Evolutionary conservation across 2,888 invertebrate genomes (phyloP), one percentile per base, ranked within the genome.

Genomic region (Drosophila trichaetosa): DNA sequence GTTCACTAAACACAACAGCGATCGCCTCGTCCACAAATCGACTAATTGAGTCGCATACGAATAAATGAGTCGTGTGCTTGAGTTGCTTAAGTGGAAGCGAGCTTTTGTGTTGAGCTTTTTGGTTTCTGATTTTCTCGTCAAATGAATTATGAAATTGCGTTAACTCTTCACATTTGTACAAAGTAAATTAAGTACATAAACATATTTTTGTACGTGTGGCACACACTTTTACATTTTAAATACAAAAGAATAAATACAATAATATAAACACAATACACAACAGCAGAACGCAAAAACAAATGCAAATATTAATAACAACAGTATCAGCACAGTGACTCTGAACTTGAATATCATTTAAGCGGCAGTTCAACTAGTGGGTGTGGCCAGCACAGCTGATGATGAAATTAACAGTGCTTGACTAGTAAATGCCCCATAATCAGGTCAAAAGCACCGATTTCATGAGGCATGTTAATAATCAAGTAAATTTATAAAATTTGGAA

Each of bases 61-160:
- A 52, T 57, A 2, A 5, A 31, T 18, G n/a, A 36, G 13, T 52
- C 36, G 48, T 31, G n/a, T 42, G 42, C n/a, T 49, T 34, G 54
- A 24, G 40, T 40, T 13, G 54, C 34, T 64, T 16, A 24, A 36
- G 11, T 51, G 34, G 10, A 13, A 1, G 34, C 10, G 11, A 71
- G 70, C 70, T 71, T 71, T 71, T 48, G 38, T 16, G 24, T 18
- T 0, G 21, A 70, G 71, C 70, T 71, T 70, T 58, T n/a, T n/a
- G n/a, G n/a, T n/a, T n/a, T n/a, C n/a, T 24, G 24, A 13, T 33
- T 16, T 2, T 10, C 36, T 11, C 24, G 18, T n/a, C 6, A 54
- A 42, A 34, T 48, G 29, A 63, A 34, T 63, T 24, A 71, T 27
- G 60, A 62, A 57, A 71, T 71, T 48, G 4, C 36, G 7, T 46